Evolutionary conservation across 2,797 vertebrate species (phyloP).

Genomic region (Paratrypauchen microcephalus): DNA sequence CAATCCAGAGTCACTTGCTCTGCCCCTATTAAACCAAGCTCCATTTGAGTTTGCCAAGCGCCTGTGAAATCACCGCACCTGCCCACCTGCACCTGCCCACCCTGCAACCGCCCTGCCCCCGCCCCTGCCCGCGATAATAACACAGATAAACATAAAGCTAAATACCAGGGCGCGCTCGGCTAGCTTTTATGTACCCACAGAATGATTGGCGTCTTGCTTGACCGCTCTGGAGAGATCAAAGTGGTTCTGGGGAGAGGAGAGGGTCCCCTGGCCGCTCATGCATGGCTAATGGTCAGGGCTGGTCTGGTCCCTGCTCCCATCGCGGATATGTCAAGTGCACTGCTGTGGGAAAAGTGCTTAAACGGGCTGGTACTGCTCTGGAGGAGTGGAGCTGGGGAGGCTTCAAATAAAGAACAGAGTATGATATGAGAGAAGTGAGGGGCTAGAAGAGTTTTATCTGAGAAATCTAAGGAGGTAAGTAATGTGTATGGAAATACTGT

Average conservation of each 20-base stretch:
- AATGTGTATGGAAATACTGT: too few species aligned
- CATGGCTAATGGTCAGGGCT: constrained; percentile 66
- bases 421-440: neutral
- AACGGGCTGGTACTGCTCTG: constrained; percentile 49
- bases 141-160: constrained; percentile 81
- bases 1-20: neutral
- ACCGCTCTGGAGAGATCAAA: constrained; percentile 75
- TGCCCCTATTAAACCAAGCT: constrained; percentile 1
- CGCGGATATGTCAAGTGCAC: constrained; percentile 60
- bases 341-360: constrained; percentile 62
- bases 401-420: constrained; percentile 37
- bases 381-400: constrained; percentile 10
- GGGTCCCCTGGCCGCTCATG: constrained; percentile 51
- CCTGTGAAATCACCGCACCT: constrained; percentile 71
- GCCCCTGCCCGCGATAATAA: constrained; percentile 75
- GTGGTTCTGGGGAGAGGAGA: constrained; percentile 59
- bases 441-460: too few species aligned
- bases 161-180: constrained; percentile 81
- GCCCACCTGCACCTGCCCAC: constrained; percentile 69
- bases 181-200: constrained; percentile 79
- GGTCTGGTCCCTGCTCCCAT: constrained; percentile 53
- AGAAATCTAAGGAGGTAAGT: too few species aligned
- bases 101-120: constrained; percentile 73
- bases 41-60: constrained; percentile 33
- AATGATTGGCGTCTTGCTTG: constrained; percentile 81